Percentiles rank a stretch among this genome's conserved stretches.
Conservation (phyloP, 2,113 vertebrate genomes). For the Rousettus leschenaultii region DNA sequence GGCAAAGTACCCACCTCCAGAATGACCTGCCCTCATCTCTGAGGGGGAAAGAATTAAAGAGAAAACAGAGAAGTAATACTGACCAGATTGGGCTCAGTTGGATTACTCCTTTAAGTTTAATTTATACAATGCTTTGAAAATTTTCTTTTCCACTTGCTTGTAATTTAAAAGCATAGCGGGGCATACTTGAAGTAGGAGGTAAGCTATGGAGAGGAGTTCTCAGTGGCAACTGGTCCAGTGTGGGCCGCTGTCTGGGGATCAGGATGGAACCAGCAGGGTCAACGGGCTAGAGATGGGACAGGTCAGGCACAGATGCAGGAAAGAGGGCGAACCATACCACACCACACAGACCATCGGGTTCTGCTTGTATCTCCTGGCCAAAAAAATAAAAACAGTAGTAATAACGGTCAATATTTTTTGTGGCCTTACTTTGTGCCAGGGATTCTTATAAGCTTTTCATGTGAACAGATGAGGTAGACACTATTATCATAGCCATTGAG, state of each 20-base stretch:
- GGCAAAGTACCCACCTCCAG: neutral
- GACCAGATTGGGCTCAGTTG: neutral
- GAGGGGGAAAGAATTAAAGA: neutral
- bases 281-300: fast-evolving
- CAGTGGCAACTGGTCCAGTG: neutral
- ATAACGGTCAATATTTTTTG: too few relatives aligned
- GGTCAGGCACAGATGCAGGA: too few relatives aligned
- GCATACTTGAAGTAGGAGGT: neutral
- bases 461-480: neutral
- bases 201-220: neutral
- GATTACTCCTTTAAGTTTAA: neutral
- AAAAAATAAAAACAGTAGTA: neutral
- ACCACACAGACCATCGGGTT: fast-evolving
- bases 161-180: neutral
- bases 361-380: neutral
- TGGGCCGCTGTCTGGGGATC: too few relatives aligned
- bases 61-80: neutral
- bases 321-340: neutral
- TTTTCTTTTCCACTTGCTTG: neutral
- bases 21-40: neutral
- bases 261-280: neutral
- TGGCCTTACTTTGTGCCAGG: neutral
- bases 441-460: neutral
- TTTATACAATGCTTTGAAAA: neutral
- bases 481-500: neutral